These are phyloP conservation scores for Scatophagus argus DNA, from an alignment of 2,113 vertebrate genomes.

Conservation along the genomic window DNA sequence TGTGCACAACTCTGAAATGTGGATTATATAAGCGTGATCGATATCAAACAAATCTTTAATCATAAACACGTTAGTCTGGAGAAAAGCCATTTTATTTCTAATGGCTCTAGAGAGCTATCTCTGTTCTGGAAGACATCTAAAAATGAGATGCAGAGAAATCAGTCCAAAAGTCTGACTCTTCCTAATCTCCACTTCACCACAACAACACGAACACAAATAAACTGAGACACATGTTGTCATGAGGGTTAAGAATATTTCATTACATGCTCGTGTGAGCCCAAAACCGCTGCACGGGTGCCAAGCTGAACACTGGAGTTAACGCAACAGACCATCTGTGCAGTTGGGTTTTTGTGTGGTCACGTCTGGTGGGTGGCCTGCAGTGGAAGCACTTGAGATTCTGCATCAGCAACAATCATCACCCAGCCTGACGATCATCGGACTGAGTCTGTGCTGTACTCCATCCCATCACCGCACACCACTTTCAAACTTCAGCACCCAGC, in stretches of 20 bases:
- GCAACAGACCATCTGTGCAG: slow-evolving; percentile 46
- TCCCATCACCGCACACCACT: slow-evolving; percentile 36
- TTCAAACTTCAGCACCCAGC: slow-evolving; percentile 52
- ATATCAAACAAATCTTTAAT: slow-evolving; percentile 30
- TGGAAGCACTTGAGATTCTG: slow-evolving; percentile 63
- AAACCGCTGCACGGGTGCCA: slow-evolving; percentile 21
- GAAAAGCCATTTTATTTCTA: slow-evolving; percentile 5
- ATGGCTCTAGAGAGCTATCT: slow-evolving; percentile 23
- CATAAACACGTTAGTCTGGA: slow-evolving; percentile 25
- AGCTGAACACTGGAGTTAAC: background rate
- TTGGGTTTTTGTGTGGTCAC: slow-evolving; percentile 62
- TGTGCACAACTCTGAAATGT: background rate
- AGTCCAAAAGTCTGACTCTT: slow-evolving; percentile 1
- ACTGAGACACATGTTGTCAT: slow-evolving; percentile 43
- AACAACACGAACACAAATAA: slow-evolving; percentile 60
- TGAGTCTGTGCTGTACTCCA: slow-evolving; percentile 10
- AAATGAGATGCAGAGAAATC: slow-evolving; percentile 8
- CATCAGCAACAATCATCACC: slow-evolving; percentile 71
- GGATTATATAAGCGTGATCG: slow-evolving; percentile 26
- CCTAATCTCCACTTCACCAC: slow-evolving; percentile 42
- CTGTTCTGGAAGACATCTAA: slow-evolving; percentile 34
- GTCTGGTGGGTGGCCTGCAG: slow-evolving; percentile 71
- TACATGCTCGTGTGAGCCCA: slow-evolving; percentile 18
- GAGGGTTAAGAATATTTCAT: slow-evolving; percentile 49
- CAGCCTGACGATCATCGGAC: slow-evolving; percentile 26